These are phyloP conservation scores for Caenorhabditis briggsae DNA, from an alignment of 1,140 invertebrate species.

Conservation along the genomic window DNA sequence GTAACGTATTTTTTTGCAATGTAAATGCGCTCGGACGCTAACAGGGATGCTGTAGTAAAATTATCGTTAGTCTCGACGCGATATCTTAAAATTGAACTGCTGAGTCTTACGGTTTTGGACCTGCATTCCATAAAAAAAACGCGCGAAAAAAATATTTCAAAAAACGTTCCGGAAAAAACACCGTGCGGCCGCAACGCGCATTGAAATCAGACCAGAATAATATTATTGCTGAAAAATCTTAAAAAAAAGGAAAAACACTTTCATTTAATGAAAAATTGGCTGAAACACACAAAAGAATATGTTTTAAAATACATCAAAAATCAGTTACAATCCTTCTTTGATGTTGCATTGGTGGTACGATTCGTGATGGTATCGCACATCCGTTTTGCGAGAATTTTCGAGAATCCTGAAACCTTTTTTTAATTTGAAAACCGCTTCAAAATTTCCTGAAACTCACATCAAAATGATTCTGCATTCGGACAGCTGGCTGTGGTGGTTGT, in stretches of 20 bases:
- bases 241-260: not conserved
- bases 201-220: too few species aligned
- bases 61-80: too few species aligned
- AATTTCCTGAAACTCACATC: not conserved
- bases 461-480: slow-evolving; percentile 16
- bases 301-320: not conserved
- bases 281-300: not conserved
- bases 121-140: too few species aligned
- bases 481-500: slow-evolving; percentile 36
- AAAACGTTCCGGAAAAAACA: too few species aligned
- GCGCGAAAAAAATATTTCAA: too few species aligned
- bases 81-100: too few species aligned
- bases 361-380: slow-evolving; percentile 15
- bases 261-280: not conserved
- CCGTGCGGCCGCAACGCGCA: too few species aligned
- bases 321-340: slow-evolving; percentile 44
- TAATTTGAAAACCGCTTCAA: not conserved
- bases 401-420: not conserved
- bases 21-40: too few species aligned
- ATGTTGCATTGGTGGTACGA: slow-evolving; percentile 45
- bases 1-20: too few species aligned
- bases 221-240: too few species aligned
- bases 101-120: too few species aligned
- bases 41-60: too few species aligned
- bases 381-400: slow-evolving; percentile 43